These are phyloP conservation scores for Manis crassicaudata DNA, from an alignment of 2,797 vertebrate genomes.

Conservation along the genomic window DNA sequence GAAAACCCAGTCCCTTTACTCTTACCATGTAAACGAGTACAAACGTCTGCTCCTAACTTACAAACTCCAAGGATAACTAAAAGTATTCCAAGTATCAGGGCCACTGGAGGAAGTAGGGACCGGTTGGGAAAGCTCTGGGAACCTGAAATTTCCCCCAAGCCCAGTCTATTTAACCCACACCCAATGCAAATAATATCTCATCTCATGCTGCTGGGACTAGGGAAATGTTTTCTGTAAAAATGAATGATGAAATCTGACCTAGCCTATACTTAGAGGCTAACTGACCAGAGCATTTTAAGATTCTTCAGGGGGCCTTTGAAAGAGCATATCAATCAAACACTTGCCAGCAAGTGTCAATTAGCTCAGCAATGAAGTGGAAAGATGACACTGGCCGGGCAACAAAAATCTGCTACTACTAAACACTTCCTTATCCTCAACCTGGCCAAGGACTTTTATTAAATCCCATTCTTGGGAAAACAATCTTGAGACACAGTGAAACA, in stretches of 20 bases:
- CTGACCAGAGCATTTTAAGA: background rate
- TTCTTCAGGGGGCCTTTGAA: background rate
- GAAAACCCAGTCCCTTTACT: background rate
- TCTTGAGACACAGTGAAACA: background rate
- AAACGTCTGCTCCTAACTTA: background rate
- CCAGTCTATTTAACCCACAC: background rate
- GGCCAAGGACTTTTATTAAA: background rate
- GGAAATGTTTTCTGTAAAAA: background rate
- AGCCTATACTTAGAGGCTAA: background rate
- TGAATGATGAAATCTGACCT: background rate
- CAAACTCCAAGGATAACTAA: background rate
- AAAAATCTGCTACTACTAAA: background rate
- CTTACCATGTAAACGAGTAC: background rate
- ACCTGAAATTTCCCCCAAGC: background rate
- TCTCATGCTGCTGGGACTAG: background rate
- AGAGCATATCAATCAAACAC: background rate
- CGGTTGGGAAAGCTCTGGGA: background rate
- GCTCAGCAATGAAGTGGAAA: background rate
- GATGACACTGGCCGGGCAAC: background rate
- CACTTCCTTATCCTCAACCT: background rate
- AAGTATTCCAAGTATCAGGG: background rate
- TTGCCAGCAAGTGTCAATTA: background rate
- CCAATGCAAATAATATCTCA: background rate
- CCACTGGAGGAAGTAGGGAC: background rate
- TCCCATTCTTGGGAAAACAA: background rate